phyloP scores from a whole-genome alignment of 2,797 vertebrate genomes.

The Danio tinwini region DNA sequence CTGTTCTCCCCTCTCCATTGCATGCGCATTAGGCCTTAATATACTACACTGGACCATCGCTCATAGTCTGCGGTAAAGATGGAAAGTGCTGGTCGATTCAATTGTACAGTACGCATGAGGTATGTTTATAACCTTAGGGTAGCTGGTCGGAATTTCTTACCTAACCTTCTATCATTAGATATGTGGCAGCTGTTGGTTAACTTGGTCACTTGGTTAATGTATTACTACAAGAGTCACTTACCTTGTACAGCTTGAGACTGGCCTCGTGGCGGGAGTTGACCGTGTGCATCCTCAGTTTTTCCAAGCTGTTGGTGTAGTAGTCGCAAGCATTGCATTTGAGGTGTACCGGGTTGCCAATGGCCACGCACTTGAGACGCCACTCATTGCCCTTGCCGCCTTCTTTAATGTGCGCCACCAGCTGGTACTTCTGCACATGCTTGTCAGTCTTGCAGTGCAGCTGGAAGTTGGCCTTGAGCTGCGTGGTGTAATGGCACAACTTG shows the following conservation, averaged over 20 bases:
- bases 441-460: slow-evolving; percentile 99
- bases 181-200: not conserved
- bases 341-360: slow-evolving; percentile 97
- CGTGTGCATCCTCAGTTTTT: slow-evolving; percentile 97
- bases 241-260: slow-evolving; percentile 98
- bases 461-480: slow-evolving; percentile 99
- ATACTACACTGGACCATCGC: slow-evolving; percentile 34
- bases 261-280: slow-evolving; percentile 96
- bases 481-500: slow-evolving; percentile 98
- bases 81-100: slow-evolving; percentile 25
- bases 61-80: slow-evolving; percentile 6
- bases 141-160: not conserved
- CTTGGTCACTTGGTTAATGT: not conserved
- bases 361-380: slow-evolving; percentile 98
- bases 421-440: slow-evolving; percentile 98
- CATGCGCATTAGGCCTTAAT: slow-evolving; percentile 53
- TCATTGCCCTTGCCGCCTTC: slow-evolving; percentile 98
- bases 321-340: slow-evolving; percentile 98
- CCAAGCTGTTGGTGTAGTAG: slow-evolving; percentile 98
- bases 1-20: slow-evolving; percentile 46
- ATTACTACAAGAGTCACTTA: slow-evolving; percentile 70
- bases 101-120: slow-evolving; percentile 15
- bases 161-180: not conserved
- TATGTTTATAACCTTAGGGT: slow-evolving; percentile 12
- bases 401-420: slow-evolving; percentile 98